Evolutionary conservation across 2,888 invertebrate genomes (phyloP).

Genomic region (Zele albiditarsus): DNA sequence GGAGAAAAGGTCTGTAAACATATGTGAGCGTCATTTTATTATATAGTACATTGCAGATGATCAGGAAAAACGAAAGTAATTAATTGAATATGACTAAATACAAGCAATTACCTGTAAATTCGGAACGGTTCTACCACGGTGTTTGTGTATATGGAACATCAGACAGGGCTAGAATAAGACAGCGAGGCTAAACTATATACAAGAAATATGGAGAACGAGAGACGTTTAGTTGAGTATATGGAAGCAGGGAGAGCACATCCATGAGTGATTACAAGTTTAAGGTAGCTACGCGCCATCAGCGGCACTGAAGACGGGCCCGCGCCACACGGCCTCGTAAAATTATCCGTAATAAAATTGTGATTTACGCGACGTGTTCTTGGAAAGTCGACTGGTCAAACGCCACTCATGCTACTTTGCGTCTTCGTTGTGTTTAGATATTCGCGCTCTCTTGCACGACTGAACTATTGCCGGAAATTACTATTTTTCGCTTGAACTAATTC

Average conservation of each 20-base stretch:
- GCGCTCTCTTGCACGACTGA: constrained; percentile 45
- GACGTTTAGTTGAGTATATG: not conserved
- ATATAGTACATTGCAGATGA: no score
- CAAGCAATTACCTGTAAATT: no score
- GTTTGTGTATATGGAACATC: not conserved
- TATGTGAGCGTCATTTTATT: no score
- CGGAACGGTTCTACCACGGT: no score
- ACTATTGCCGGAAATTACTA: constrained; percentile 53
- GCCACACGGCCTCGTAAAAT: constrained; percentile 66
- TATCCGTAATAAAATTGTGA: constrained; percentile 70
- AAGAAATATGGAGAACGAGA: not conserved
- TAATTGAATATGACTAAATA: no score
- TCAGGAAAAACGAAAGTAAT: no score
- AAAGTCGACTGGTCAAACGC: constrained; percentile 62
- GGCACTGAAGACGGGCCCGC: constrained; percentile 43
- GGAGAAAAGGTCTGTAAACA: constrained; percentile 4
- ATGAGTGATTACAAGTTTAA: constrained; percentile 62
- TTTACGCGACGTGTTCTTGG: constrained; percentile 65
- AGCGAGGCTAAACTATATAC: not conserved
- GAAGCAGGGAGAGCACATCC: constrained; percentile 23
- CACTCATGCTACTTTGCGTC: constrained; percentile 28
- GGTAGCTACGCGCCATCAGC: constrained; percentile 52
- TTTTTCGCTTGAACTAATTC: constrained; percentile 33
- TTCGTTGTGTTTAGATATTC: not conserved
- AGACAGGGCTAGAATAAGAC: not conserved